Percentiles rank a stretch among this genome's conserved stretches.
Conservation (phyloP, 2,888 invertebrate genomes). For the Polydrusus tereticollis region DNA sequence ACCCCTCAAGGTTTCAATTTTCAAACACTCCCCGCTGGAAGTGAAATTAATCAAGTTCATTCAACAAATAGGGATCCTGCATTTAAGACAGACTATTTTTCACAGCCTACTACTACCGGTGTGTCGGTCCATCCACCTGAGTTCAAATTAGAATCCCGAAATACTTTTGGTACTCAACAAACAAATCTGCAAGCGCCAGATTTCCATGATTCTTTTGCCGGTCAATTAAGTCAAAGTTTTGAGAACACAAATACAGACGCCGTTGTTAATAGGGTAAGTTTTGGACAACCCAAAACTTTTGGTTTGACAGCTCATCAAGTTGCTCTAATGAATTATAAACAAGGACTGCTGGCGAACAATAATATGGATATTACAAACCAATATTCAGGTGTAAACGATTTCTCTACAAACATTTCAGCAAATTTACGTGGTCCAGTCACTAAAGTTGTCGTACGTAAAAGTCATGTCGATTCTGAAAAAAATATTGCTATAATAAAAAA, state of each 20-base stretch:
- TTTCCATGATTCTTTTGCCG: not conserved
- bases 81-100: not conserved
- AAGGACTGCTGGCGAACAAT: not conserved
- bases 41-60: not conserved
- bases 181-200: not conserved
- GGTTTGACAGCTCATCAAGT: conserved; percentile 15
- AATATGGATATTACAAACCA: too few relatives aligned
- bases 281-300: not conserved
- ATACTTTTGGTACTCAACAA: not conserved
- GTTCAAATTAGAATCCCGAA: not conserved
- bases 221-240: not conserved
- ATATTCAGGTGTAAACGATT: not conserved
- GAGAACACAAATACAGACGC: not conserved
- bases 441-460: too few relatives aligned
- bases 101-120: not conserved
- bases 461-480: not conserved
- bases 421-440: too few relatives aligned
- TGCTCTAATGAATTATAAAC: not conserved
- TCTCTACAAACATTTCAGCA: not conserved
- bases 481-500: too few relatives aligned
- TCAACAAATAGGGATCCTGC: not conserved
- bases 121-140: not conserved
- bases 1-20: not conserved
- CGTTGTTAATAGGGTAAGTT: not conserved
- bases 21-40: not conserved